phyloP scores from a whole-genome alignment of 1,140 invertebrate genomes.

The Cydia splendana region DNA sequence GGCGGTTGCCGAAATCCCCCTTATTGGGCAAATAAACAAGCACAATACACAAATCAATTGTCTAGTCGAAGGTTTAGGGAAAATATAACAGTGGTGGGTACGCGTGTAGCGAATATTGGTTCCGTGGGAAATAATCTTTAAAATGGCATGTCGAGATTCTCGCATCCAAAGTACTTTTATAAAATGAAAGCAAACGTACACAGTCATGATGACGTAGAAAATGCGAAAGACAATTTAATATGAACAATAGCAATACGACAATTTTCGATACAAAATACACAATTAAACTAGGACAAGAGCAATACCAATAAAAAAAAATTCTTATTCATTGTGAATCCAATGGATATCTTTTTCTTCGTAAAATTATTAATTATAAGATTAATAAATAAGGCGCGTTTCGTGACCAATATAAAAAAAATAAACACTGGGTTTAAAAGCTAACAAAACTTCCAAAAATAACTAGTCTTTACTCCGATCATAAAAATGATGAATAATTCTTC shows the following conservation, averaged over 20 bases:
- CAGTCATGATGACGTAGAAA: too few relatives aligned
- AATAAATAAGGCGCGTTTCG: conserved; percentile 35
- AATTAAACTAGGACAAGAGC: too few relatives aligned
- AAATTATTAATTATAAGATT: too few relatives aligned
- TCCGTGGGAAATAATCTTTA: conserved; percentile 34
- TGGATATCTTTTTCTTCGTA: too few relatives aligned
- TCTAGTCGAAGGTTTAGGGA: conserved; percentile 49
- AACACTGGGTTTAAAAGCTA: conserved; percentile 62
- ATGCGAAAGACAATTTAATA: too few relatives aligned
- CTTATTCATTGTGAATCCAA: too few relatives aligned
- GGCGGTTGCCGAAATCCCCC: conserved; percentile 58
- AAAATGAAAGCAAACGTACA: too few relatives aligned
- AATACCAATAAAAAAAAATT: too few relatives aligned
- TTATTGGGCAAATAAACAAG: conserved; percentile 62
- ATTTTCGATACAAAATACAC: too few relatives aligned
- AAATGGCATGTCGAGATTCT: too few relatives aligned
- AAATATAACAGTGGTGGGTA: conserved; percentile 36
- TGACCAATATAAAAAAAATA: conserved; percentile 45
- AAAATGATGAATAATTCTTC: conserved; percentile 64
- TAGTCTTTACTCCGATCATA: conserved; percentile 71
- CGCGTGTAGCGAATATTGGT: conserved; percentile 32
- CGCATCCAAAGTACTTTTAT: too few relatives aligned
- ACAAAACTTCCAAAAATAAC: conserved; percentile 61
- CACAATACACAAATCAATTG: conserved; percentile 59
- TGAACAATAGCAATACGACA: too few relatives aligned